Base-by-base conservation (phyloP, 2,113 vertebrate genomes). In the Vidua macroura region DNA sequence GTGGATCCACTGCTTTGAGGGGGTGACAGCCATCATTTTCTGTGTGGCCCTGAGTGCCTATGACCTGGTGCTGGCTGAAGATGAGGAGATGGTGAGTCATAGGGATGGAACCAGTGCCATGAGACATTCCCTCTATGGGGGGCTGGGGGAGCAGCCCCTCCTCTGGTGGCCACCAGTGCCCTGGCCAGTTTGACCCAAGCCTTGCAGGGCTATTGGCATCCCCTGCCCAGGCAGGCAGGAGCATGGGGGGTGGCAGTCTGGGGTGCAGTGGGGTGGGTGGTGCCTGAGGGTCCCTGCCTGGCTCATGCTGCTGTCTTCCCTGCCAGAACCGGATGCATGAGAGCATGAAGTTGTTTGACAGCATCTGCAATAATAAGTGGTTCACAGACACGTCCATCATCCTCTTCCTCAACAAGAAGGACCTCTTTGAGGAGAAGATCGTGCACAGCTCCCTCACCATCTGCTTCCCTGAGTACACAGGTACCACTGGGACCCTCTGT, bases 361-460 rank as follows among this genome's bases (percentile, higher is more conserved):
- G 99, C 93, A 99, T 99, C 98, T 99, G 99, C 96, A 99, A 99
- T 98, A 99, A 99, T 98, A 99, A 99, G 96, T 99, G 99, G 99
- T 99, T 99, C 98, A 99, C 99, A 0, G 99, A 99, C 97, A 99
- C 99, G 0, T 99, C 99, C 97, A 99, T 99, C 98, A 99, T 99
- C 97, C 99, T 99, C 88, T 99, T 99, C 97, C 99, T 99, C 96
- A 99, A 99, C 97, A 99, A 99, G 98, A 99, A 99, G 97, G 99
- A 99, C 94, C 98, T 99, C 92, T 99, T 99, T 30, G 99, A 99
- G 97, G 99, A 99, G 98, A 99, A 99, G 98, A 99, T 99, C 6
- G 98, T 98, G 33, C 98, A 98, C 92, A 99, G 99, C 96, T 98
- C 99, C 35, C 98, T 99, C 58, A 96, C 98, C 96, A 99, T 99